A percentile compares a stretch with the other conserved stretches of the same genome.
Conservation (phyloP, 2,888 invertebrate species). For the Amblyjoppa fuscipennis region DNA sequence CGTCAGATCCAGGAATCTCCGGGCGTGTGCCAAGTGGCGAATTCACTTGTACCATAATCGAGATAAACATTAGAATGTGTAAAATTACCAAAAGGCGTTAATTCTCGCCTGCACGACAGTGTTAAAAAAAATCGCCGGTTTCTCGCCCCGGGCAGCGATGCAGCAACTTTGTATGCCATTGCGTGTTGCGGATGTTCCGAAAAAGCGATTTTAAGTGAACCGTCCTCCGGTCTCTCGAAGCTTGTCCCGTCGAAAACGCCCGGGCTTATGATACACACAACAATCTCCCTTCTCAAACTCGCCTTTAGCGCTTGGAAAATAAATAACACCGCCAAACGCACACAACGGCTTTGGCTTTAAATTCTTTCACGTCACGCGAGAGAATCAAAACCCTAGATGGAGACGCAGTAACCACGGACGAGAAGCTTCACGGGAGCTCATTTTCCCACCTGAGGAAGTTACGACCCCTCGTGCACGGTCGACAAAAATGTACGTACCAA, state of each 20-base stretch:
- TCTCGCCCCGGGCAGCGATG: background rate
- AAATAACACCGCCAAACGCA: background rate
- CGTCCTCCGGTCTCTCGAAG: slow-evolving; percentile 6
- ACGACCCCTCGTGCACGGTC: background rate
- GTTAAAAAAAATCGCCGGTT: background rate
- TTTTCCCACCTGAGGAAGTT: background rate
- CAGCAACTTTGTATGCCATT: slow-evolving; percentile 7
- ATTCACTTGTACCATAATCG: background rate
- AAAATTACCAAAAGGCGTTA: background rate
- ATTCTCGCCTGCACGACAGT: background rate
- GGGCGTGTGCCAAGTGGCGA: too few species aligned
- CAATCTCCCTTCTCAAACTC: background rate
- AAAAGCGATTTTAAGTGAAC: background rate
- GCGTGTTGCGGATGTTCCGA: background rate
- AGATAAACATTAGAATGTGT: background rate
- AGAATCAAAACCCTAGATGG: background rate
- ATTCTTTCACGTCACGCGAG: slow-evolving; percentile 20
- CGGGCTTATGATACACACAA: background rate
- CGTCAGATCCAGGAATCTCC: background rate
- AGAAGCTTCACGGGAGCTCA: background rate
- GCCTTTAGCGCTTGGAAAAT: slow-evolving; percentile 4
- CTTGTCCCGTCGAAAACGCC: slow-evolving; percentile 3
- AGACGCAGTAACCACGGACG: background rate
- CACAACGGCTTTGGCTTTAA: background rate
- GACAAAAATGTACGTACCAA: background rate